Conservation (phyloP, 1,140 invertebrate species). For the Scaptomyza hsui region DNA sequence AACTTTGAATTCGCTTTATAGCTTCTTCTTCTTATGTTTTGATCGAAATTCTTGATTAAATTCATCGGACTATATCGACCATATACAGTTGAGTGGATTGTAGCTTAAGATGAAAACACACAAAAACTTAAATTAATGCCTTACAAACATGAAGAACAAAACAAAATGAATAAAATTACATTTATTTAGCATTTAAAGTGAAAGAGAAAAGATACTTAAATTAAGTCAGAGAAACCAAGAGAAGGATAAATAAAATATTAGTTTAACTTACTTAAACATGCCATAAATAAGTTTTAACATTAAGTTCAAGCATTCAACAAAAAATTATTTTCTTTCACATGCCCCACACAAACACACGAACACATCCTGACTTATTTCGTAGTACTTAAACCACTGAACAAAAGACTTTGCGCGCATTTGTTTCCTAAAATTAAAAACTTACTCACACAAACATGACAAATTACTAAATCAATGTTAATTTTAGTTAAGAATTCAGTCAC, state of each 20-base stretch:
- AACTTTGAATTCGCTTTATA: slow-evolving; percentile 35
- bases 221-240: not conserved
- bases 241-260: slow-evolving; percentile 59
- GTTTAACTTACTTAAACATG: slow-evolving; percentile 82
- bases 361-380: slow-evolving; percentile 17
- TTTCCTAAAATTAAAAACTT: slow-evolving; percentile 14
- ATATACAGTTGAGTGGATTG: slow-evolving; percentile 5
- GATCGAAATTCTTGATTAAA: not conserved
- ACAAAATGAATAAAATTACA: slow-evolving; percentile 45
- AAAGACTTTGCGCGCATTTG: slow-evolving; percentile 67
- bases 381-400: slow-evolving; percentile 71
- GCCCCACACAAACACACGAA: too few species aligned
- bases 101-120: slow-evolving; percentile 60
- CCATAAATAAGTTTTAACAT: slow-evolving; percentile 75
- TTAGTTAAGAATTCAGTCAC: slow-evolving; percentile 9
- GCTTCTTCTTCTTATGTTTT: slow-evolving; percentile 25
- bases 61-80: slow-evolving; percentile 9
- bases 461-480: not conserved
- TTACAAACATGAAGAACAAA: slow-evolving; percentile 48
- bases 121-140: slow-evolving; percentile 75
- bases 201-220: slow-evolving; percentile 8
- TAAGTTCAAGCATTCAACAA: slow-evolving; percentile 51
- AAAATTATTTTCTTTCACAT: not conserved
- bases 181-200: slow-evolving; percentile 72
- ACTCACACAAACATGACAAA: slow-evolving; percentile 21